Conservation (phyloP, 2,888 invertebrate genomes). For the Nipponacmea schrenckii region DNA sequence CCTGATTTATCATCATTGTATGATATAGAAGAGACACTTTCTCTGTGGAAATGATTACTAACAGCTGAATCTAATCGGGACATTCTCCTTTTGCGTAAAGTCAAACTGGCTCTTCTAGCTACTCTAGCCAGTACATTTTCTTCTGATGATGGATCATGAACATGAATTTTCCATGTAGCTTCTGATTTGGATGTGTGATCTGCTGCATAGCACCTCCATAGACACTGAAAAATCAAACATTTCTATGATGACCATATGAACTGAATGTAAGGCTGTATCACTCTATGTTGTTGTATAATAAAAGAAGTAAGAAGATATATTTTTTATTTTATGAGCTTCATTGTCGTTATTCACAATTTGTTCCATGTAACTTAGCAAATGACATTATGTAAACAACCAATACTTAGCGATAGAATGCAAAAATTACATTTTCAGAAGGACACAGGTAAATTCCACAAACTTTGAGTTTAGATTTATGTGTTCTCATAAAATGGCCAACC, state of each 20-base stretch:
- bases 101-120: constrained; percentile 79
- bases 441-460: too few species aligned
- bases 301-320: too few species aligned
- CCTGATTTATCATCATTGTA: constrained; percentile 49
- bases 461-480: too few species aligned
- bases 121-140: constrained; percentile 45
- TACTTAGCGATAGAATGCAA: too few species aligned
- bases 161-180: constrained; percentile 82
- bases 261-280: too few species aligned
- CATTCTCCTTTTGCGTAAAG: constrained; percentile 75
- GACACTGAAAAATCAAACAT: constrained; percentile 71
- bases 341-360: too few species aligned
- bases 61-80: constrained; percentile 56
- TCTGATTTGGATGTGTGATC: constrained; percentile 79
- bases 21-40: constrained; percentile 52
- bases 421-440: too few species aligned
- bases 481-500: too few species aligned
- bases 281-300: too few species aligned
- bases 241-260: background rate
- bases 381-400: too few species aligned
- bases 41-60: constrained; percentile 38
- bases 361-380: too few species aligned
- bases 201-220: constrained; percentile 83
- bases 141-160: constrained; percentile 71
- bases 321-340: too few species aligned